Evolutionary conservation across 2,797 vertebrate species (phyloP).

Genomic region (Arctocebus calabarensis): DNA sequence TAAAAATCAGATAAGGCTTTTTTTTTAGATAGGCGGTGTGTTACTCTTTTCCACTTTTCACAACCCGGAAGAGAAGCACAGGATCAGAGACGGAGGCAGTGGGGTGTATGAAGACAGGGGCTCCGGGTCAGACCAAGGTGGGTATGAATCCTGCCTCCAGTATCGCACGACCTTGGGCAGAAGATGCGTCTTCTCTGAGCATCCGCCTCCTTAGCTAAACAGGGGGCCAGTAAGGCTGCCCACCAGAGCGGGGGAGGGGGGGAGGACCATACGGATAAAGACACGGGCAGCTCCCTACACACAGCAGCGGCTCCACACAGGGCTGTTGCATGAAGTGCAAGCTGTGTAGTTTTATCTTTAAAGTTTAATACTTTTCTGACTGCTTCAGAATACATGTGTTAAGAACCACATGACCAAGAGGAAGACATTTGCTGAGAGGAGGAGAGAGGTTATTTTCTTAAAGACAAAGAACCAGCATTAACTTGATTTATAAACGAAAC

Average conservation of each 20-base stretch:
- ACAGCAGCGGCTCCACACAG: neutral
- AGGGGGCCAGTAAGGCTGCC: neutral
- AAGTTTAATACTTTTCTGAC: neutral
- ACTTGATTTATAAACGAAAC: slow-evolving; percentile 73
- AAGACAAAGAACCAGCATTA: slow-evolving; percentile 35
- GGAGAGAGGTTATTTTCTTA: slow-evolving; percentile 51
- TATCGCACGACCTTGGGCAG: neutral
- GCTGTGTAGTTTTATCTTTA: neutral
- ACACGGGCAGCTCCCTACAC: neutral
- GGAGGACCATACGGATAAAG: neutral
- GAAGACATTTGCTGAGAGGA: neutral
- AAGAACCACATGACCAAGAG: neutral
- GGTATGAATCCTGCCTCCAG: neutral
- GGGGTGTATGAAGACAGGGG: neutral
- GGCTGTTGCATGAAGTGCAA: neutral
- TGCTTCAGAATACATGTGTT: neutral
- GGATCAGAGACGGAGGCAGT: neutral
- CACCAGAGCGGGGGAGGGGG: neutral
- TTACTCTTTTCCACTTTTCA: slow-evolving; percentile 18
- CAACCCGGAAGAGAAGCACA: neutral
- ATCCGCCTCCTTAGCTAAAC: neutral
- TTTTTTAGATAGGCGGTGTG: slow-evolving; percentile 1
- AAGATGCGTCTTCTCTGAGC: neutral
- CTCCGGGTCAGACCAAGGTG: neutral
- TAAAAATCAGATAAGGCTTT: neutral